Percentiles rank a stretch among this genome's conserved stretches.
These are phyloP conservation scores for Pituophis catenifer DNA, from an alignment of 2,113 vertebrate species.

Conservation along the genomic window DNA sequence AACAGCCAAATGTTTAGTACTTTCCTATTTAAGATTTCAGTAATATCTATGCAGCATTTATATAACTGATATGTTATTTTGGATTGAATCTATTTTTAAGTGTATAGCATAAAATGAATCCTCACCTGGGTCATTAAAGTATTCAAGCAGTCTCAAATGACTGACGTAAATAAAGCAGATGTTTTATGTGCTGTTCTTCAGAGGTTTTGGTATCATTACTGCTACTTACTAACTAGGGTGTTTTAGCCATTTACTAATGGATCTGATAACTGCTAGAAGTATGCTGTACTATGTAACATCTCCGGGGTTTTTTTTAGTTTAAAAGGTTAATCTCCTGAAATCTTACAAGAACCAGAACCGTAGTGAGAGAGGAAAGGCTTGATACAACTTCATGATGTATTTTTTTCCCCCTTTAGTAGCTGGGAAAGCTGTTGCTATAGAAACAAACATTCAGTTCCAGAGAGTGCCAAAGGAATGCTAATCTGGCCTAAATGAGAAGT, in stretches of 20 bases:
- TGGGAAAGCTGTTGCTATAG: conserved; percentile 64
- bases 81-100: background rate
- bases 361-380: background rate
- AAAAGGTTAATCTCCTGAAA: conserved; percentile 25
- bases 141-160: background rate
- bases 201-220: conserved; percentile 7
- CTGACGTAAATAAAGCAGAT: background rate
- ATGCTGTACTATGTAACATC: background rate
- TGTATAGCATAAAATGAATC: accelerated
- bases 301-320: conserved; percentile 37
- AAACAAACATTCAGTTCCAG: conserved; percentile 44
- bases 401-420: conserved; percentile 49
- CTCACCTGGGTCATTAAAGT: background rate
- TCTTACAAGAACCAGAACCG: conserved; percentile 32
- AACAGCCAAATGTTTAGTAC: background rate
- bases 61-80: background rate
- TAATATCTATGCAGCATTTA: background rate
- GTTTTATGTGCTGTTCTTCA: background rate
- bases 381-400: conserved; percentile 40
- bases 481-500: conserved; percentile 51
- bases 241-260: background rate
- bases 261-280: conserved; percentile 7
- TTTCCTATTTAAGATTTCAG: background rate
- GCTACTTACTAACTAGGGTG: background rate
- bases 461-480: conserved; percentile 64